These are phyloP conservation scores for Pyrocoelia pectoralis DNA, from an alignment of 2,888 invertebrate genomes.

Conservation along the genomic window DNA sequence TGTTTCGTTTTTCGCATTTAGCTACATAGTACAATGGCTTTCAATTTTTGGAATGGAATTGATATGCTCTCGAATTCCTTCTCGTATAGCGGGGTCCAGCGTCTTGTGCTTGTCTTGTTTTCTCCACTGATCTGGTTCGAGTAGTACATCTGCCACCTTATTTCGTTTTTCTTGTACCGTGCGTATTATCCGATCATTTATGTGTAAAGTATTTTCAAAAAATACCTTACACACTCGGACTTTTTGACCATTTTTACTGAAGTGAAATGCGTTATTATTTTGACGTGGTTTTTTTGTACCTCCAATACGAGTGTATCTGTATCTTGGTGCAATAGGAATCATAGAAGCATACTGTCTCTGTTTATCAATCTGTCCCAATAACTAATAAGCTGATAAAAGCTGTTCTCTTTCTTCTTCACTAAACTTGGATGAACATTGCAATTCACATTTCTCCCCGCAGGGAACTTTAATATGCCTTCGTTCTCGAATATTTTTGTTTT, in stretches of 20 bases:
- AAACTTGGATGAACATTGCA: not conserved
- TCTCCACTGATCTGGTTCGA: no score
- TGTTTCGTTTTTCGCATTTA: not conserved
- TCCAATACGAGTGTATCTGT: not conserved
- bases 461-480: not conserved
- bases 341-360: not conserved
- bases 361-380: not conserved
- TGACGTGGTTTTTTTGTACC: not conserved
- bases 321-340: not conserved
- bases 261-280: constrained; percentile 1
- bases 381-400: not conserved
- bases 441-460: not conserved
- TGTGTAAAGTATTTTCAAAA: not conserved
- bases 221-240: not conserved
- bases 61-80: constrained; percentile 5
- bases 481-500: not conserved
- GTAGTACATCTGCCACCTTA: no score
- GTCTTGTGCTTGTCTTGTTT: no score
- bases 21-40: not conserved
- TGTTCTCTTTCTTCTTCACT: not conserved
- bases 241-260: not conserved
- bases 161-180: no score
- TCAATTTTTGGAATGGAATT: not conserved
- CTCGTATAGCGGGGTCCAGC: not conserved
- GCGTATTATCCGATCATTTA: constrained; percentile 4